Conservation (phyloP, 1,140 invertebrate species). For the Belonocnema kinseyi region DNA sequence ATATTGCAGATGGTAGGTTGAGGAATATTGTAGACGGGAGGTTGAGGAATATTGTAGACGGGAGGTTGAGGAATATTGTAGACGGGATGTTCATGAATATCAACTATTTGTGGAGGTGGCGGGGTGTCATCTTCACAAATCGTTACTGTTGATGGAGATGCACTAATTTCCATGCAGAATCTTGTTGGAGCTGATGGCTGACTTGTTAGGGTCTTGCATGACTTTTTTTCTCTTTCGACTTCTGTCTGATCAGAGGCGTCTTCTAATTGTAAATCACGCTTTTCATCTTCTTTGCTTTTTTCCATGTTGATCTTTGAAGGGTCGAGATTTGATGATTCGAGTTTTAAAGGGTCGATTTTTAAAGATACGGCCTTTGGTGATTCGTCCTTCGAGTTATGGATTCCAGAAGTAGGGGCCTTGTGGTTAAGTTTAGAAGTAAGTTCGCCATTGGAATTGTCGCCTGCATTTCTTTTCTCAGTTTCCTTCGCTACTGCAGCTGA, state of each 20-base stretch:
- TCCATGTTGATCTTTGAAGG: not conserved
- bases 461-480: not conserved
- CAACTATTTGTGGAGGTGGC: too few species aligned
- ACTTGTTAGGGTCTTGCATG: not conserved
- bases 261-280: not conserved
- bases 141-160: not conserved
- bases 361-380: not conserved
- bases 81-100: too few species aligned
- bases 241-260: not conserved
- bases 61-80: too few species aligned
- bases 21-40: too few species aligned
- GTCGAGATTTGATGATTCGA: not conserved
- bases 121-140: not conserved
- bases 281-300: not conserved
- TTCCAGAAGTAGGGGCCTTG: too few species aligned
- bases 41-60: too few species aligned
- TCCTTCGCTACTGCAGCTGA: not conserved
- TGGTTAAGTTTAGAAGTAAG: not conserved
- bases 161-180: not conserved
- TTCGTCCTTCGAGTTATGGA: not conserved
- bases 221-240: not conserved
- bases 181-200: not conserved
- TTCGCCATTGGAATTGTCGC: not conserved
- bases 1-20: too few species aligned
- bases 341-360: not conserved